Conservation (phyloP, 2,888 invertebrate genomes). For the Hemaris fuciformis region DNA sequence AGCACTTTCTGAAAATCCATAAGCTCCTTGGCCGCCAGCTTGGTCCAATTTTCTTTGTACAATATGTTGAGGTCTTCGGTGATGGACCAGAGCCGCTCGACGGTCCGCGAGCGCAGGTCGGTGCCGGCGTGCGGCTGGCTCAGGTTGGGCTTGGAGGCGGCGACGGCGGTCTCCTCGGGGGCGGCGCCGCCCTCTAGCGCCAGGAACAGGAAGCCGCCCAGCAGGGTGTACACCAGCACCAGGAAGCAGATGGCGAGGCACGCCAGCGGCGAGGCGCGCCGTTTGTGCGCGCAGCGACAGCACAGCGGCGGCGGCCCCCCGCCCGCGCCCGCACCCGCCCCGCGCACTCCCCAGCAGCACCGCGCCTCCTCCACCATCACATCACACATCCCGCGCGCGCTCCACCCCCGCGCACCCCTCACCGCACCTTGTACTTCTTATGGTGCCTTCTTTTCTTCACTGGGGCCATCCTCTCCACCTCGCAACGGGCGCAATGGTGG, state of each 20-base stretch:
- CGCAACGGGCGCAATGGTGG: neutral
- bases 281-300: constrained; percentile 74
- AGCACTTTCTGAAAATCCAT: constrained; percentile 89
- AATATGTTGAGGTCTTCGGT: constrained; percentile 94
- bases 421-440: constrained; percentile 61
- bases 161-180: constrained; percentile 82
- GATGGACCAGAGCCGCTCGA: constrained; percentile 91
- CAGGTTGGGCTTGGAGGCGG: constrained; percentile 84
- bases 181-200: constrained; percentile 87
- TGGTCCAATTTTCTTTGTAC: constrained; percentile 95
- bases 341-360: constrained; percentile 11
- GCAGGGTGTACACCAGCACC: constrained; percentile 94
- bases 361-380: constrained; percentile 45
- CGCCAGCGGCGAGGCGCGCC: constrained; percentile 84
- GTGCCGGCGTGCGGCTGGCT: constrained; percentile 78
- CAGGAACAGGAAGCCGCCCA: constrained; percentile 95
- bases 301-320: constrained; percentile 37
- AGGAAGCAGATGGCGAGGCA: constrained; percentile 91
- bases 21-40: constrained; percentile 92
- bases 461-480: constrained; percentile 42
- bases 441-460: constrained; percentile 49
- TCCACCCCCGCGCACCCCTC: constrained; percentile 34
- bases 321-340: neutral
- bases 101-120: constrained; percentile 85
- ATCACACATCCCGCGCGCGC: constrained; percentile 21